phyloP scores from a whole-genome alignment of 2,113 vertebrate genomes.

The Garra rufa region DNA sequence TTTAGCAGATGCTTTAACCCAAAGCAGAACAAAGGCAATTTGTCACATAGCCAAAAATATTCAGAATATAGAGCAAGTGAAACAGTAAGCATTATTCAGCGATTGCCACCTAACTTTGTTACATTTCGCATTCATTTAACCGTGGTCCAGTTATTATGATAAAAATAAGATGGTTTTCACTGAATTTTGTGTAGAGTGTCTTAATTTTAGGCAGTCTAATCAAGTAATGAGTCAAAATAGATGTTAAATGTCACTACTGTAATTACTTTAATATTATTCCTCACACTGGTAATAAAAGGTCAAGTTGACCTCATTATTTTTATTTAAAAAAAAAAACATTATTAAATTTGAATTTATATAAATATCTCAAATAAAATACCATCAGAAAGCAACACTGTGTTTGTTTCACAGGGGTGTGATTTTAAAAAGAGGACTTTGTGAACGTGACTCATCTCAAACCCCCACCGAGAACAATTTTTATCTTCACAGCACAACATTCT shows the following conservation, averaged over 20 bases:
- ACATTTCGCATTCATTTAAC: not conserved
- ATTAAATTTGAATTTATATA: not conserved
- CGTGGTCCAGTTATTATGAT: not conserved
- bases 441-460: slow-evolving; percentile 30
- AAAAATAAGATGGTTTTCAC: not conserved
- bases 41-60: not conserved
- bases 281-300: not conserved
- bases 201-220: not conserved
- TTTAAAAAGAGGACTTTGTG: slow-evolving; percentile 13
- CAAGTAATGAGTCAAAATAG: not conserved
- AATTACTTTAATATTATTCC: not conserved
- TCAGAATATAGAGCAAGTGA: not conserved
- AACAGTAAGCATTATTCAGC: not conserved
- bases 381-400: not conserved
- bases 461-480: slow-evolving; percentile 38
- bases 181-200: not conserved
- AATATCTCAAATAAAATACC: not conserved
- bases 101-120: not conserved
- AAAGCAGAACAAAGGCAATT: not conserved
- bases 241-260: not conserved
- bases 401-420: not conserved
- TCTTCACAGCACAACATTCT: slow-evolving; percentile 29
- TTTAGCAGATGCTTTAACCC: not conserved
- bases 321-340: not conserved
- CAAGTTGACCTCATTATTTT: not conserved